These are phyloP conservation scores for Trissolcus japonicus DNA, from an alignment of 2,888 invertebrate genomes.

Conservation along the genomic window DNA sequence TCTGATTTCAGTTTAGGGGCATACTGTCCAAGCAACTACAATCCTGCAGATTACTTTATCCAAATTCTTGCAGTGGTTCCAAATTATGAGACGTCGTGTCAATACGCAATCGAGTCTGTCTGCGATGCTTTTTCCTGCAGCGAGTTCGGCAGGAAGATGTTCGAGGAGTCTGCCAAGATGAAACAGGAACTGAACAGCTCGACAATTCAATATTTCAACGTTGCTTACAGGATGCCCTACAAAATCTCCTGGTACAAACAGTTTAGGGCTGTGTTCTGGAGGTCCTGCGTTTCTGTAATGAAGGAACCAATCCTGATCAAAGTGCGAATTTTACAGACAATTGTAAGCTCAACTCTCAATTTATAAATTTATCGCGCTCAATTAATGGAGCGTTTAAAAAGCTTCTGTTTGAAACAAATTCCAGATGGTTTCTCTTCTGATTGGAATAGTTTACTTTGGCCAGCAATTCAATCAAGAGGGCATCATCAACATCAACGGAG, in stretches of 20 bases:
- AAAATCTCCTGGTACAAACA: slow-evolving; percentile 92
- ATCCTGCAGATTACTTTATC: slow-evolving; percentile 96
- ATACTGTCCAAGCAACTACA: slow-evolving; percentile 91
- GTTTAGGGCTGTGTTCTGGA: slow-evolving; percentile 91
- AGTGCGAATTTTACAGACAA: slow-evolving; percentile 91
- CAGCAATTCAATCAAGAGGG: slow-evolving; percentile 90
- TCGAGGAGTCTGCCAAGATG: slow-evolving; percentile 75
- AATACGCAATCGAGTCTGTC: slow-evolving; percentile 86
- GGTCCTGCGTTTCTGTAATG: slow-evolving; percentile 91
- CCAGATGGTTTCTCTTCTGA: slow-evolving; percentile 91
- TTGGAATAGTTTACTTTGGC: slow-evolving; percentile 91
- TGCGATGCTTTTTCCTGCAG: slow-evolving; percentile 86
- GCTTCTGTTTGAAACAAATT: neutral
- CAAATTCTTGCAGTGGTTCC: slow-evolving; percentile 92
- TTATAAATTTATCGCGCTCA: neutral
- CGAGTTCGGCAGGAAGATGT: slow-evolving; percentile 80
- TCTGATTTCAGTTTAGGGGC: slow-evolving; percentile 82
- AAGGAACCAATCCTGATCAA: slow-evolving; percentile 94
- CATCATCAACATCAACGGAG: slow-evolving; percentile 96
- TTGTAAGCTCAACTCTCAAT: slow-evolving; percentile 78
- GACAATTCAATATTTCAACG: slow-evolving; percentile 29
- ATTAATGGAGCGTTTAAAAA: neutral
- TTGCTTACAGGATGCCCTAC: slow-evolving; percentile 79
- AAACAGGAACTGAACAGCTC: slow-evolving; percentile 23
- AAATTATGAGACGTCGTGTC: slow-evolving; percentile 87